Evolutionary conservation across 2,888 invertebrate genomes (phyloP).

Genomic region (Stomorhina lunata): DNA sequence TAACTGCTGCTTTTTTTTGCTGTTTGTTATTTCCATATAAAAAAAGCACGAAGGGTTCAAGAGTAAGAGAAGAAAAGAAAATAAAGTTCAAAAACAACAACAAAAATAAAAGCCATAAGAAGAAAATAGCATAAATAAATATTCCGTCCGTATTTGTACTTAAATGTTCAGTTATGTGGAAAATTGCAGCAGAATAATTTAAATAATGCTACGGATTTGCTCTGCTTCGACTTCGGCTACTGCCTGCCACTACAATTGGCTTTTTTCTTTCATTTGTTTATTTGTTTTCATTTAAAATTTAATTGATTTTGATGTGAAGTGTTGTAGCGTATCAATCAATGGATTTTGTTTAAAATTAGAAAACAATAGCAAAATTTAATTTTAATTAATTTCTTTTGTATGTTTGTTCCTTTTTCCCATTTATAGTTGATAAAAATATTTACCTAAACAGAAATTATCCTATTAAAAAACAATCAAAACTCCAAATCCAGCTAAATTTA

Average conservation of each 20-base stretch:
- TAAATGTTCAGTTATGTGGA: constrained; percentile 59
- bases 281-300: constrained; percentile 28
- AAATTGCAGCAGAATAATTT: constrained; percentile 58
- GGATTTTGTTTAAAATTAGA: too few relatives aligned
- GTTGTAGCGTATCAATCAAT: too few relatives aligned
- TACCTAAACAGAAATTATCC: background rate
- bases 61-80: constrained; percentile 15
- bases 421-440: constrained; percentile 15
- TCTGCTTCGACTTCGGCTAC: background rate
- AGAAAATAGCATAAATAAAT: background rate
- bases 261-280: background rate
- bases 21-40: background rate
- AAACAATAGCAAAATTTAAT: too few relatives aligned
- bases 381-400: background rate
- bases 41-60: constrained; percentile 25
- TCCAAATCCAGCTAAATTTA: background rate
- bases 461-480: background rate
- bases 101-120: background rate
- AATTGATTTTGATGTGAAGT: constrained; percentile 21
- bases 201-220: too few relatives aligned
- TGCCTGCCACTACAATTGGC: background rate
- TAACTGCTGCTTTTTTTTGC: constrained; percentile 22
- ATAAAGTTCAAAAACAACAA: constrained; percentile 25
- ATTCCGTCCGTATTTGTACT: constrained; percentile 39
- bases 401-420: background rate